These are phyloP conservation scores for Aeoliscus strigatus DNA, from an alignment of 2,797 vertebrate species.

Conservation along the genomic window DNA sequence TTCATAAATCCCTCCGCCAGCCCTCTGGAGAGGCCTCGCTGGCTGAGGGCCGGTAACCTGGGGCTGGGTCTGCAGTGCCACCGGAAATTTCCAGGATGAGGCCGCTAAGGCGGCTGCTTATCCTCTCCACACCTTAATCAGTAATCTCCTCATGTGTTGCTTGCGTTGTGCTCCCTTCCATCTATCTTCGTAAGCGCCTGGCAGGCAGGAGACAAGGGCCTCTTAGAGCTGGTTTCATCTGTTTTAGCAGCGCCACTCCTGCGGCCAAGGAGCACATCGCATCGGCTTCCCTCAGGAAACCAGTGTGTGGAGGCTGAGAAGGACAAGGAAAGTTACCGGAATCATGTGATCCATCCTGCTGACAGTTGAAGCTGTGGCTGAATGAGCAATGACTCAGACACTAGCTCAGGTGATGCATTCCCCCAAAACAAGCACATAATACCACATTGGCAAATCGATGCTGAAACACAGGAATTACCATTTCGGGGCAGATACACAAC, in stretches of 20 bases:
- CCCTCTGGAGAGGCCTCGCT: slow-evolving; percentile 5
- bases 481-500: no score
- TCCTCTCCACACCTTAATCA: slow-evolving; percentile 42
- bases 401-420: no score
- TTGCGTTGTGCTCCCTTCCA: slow-evolving; percentile 26
- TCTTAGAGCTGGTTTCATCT: slow-evolving; percentile 41
- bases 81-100: slow-evolving; percentile 16
- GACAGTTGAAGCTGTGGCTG: no score
- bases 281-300: slow-evolving; percentile 37
- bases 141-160: slow-evolving; percentile 46
- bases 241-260: slow-evolving; percentile 35
- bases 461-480: no score
- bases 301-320: slow-evolving; percentile 6
- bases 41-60: neutral
- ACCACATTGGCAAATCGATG: no score
- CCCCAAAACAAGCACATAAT: no score
- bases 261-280: slow-evolving; percentile 34
- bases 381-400: no score
- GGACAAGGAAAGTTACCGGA: no score
- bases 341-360: no score
- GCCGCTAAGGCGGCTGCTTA: slow-evolving; percentile 16
- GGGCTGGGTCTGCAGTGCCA: slow-evolving; percentile 13
- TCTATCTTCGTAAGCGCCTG: slow-evolving; percentile 42
- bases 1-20: slow-evolving; percentile 34
- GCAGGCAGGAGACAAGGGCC: slow-evolving; percentile 42